These are phyloP conservation scores for Anolis sagrei DNA, from an alignment of 2,113 vertebrate species.

Conservation along the genomic window DNA sequence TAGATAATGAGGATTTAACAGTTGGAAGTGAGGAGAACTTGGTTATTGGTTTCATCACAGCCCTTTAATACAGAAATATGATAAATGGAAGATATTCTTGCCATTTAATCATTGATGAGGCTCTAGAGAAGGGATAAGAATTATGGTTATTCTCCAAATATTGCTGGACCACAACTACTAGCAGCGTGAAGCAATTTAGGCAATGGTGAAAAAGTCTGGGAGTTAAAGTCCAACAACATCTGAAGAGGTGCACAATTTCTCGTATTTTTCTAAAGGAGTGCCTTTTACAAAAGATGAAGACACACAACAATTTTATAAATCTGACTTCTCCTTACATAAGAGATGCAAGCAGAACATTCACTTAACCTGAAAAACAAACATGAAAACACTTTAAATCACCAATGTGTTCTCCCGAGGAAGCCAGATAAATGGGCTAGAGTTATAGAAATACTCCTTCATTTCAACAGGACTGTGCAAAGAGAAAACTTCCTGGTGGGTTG, in stretches of 20 bases:
- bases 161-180: too few species aligned
- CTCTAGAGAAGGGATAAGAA: too few species aligned
- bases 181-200: too few species aligned
- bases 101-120: constrained; percentile 61
- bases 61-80: constrained; percentile 42
- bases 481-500: constrained; percentile 16
- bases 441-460: not conserved
- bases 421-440: not conserved
- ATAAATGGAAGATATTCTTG: constrained; percentile 51
- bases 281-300: constrained; percentile 44
- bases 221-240: too few species aligned
- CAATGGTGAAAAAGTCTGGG: too few species aligned
- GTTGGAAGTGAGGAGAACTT: too few species aligned
- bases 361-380: constrained; percentile 38
- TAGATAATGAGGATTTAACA: too few species aligned
- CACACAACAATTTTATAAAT: constrained; percentile 57
- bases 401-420: not conserved
- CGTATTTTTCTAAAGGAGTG: constrained; percentile 64
- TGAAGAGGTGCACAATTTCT: too few species aligned
- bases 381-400: not conserved
- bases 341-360: constrained; percentile 66
- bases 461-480: not conserved
- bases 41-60: too few species aligned
- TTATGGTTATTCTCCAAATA: too few species aligned
- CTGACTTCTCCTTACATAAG: constrained; percentile 53